Base-by-base conservation (phyloP, 2,888 invertebrate species). In the Euplexia lucipara region DNA sequence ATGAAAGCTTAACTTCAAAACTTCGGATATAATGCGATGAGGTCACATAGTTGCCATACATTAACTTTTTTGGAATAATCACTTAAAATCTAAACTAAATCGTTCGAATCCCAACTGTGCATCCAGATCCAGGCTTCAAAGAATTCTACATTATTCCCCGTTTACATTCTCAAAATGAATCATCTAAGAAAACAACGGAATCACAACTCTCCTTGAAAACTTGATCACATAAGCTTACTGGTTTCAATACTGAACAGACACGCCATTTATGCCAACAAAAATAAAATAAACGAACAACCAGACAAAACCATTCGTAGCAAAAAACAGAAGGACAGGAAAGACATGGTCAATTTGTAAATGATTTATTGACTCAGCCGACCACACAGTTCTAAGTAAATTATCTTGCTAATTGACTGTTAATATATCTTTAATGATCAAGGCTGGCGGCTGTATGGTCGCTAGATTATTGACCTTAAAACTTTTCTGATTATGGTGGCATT, bases 391-490 rank as follows among this genome's bases (percentile, higher is more conserved):
- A 75, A 82, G 75, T 82, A 80, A 82, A 81, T 81, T 81, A 78
- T 70, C 62, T 69, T 42, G 57, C 71, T 82, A 81, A 81, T 81
- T 82, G 83, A 68, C 63, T 72, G 78, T 71, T 80, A 82, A 81
- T 82, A 73, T 60, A 45, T 65, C 70, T 80, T 79, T 77, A 79
- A 82, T 71, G 67, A 70, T 58, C 52, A 60, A 59, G 58, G 41
- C 58, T 54, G 51, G 14, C 53, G 37, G 30, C 49, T 54, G 26
- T 26, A 26, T 68, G 41, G 34, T 48, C 18, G 39, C 12, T 37
- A 48, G 67, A 70, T 42, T 66, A 67, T 47, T 52, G 61, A 70
- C 54, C 58, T 70, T 41, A 47, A n/a, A 26, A 18, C 20, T 30
- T 30, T 32, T 52, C 12, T 35, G 41, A 12, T 34, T 48, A 49